phyloP scores from a whole-genome alignment of 2,113 vertebrate species.

The Eubucco bourcierii region DNA sequence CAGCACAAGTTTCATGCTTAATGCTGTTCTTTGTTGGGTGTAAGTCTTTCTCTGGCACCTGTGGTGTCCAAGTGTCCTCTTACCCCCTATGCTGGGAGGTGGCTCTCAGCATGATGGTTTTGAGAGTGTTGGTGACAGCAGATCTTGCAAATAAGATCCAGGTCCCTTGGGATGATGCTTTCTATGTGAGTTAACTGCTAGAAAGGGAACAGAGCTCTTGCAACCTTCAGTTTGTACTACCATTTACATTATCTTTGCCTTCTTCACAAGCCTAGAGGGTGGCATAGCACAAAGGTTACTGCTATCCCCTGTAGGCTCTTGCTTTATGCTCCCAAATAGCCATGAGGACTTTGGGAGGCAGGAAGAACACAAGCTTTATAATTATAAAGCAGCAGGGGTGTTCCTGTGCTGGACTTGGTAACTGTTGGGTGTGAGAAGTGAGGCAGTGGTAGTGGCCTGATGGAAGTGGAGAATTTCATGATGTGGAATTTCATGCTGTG shows the following conservation, averaged over 20 bases:
- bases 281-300: background rate
- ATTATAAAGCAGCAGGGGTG: background rate
- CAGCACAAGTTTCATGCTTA: background rate
- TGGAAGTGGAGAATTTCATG: background rate
- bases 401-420: background rate
- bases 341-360: background rate
- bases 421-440: background rate
- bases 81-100: accelerated
- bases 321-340: background rate
- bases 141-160: no score
- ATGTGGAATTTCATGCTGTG: background rate
- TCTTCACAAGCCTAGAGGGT: background rate
- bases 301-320: background rate
- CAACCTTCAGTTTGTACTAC: background rate
- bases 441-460: background rate
- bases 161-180: background rate
- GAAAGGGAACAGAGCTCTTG: background rate
- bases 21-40: accelerated
- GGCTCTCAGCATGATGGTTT: accelerated
- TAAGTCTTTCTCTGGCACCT: background rate
- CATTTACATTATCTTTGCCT: background rate
- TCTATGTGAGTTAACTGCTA: background rate
- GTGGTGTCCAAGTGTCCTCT: background rate
- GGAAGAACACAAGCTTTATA: background rate
- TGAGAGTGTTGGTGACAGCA: accelerated